Percentiles rank a stretch among this genome's conserved stretches.
Conservation (phyloP, 1,140 invertebrate species). For the Phthorimaea operculella region DNA sequence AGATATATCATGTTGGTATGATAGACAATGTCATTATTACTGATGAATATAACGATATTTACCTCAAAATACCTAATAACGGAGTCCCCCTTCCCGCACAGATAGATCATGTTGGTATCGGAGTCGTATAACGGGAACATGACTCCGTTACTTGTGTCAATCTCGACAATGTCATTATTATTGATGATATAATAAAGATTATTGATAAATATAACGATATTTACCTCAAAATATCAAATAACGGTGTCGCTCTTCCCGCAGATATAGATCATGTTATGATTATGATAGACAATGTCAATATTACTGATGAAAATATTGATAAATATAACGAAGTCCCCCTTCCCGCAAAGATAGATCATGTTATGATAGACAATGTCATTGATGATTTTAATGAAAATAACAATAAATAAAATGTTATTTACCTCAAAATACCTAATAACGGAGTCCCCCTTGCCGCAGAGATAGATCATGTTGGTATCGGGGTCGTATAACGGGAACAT, state of each 20-base stretch:
- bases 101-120: slow-evolving; percentile 92
- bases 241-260: too few species aligned
- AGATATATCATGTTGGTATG: slow-evolving; percentile 96
- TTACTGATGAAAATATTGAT: too few species aligned
- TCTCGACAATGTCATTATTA: slow-evolving; percentile 92
- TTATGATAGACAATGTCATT: too few species aligned
- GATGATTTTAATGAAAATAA: too few species aligned
- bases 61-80: not conserved
- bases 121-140: slow-evolving; percentile 96
- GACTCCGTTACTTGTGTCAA: slow-evolving; percentile 95
- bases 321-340: slow-evolving; percentile 92
- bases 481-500: slow-evolving; percentile 98
- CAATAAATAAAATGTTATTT: not conserved
- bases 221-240: too few species aligned
- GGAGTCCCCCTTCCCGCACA: slow-evolving; percentile 41
- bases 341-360: slow-evolving; percentile 95
- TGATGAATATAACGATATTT: too few species aligned
- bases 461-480: slow-evolving; percentile 95
- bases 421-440: slow-evolving; percentile 81
- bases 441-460: slow-evolving; percentile 95
- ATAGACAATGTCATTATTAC: too few species aligned
- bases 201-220: too few species aligned
- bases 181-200: too few species aligned
- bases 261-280: slow-evolving; percentile 92
- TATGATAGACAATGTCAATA: slow-evolving; percentile 85